Evolutionary conservation across 2,113 vertebrate species (phyloP).

Genomic region (Motacilla alba): DNA sequence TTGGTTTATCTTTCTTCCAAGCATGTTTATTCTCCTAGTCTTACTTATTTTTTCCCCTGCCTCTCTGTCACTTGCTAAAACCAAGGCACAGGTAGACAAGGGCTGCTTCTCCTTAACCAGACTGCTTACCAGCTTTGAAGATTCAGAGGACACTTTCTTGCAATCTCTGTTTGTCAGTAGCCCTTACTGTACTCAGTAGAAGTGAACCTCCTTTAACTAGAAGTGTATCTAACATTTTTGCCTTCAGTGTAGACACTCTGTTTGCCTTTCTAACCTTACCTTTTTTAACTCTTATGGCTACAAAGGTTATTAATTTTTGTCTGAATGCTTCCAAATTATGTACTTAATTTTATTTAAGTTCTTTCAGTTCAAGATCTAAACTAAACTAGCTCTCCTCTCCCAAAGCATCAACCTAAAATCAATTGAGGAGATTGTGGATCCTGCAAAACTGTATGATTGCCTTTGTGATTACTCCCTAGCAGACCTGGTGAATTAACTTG

Average conservation of each 20-base stretch:
- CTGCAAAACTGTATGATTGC: neutral
- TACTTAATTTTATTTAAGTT: neutral
- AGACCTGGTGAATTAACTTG: neutral
- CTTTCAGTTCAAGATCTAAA: neutral
- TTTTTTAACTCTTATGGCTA: neutral
- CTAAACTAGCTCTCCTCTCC: neutral
- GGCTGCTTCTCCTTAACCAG: neutral
- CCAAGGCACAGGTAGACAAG: neutral
- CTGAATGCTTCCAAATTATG: neutral
- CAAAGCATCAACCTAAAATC: neutral
- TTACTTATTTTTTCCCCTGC: neutral
- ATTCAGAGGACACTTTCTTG: neutral
- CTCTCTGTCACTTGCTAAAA: neutral
- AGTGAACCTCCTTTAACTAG: neutral
- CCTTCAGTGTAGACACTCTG: neutral
- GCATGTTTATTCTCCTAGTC: neutral
- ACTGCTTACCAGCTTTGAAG: neutral
- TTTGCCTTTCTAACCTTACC: neutral
- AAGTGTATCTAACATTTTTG: neutral
- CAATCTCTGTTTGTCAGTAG: neutral
- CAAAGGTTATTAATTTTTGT: neutral
- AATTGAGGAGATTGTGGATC: accelerated
- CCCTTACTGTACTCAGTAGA: neutral
- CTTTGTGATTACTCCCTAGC: neutral
- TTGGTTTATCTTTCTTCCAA: neutral